Percentiles rank a stretch among this genome's conserved stretches.
Conservation (phyloP, 2,113 vertebrate genomes). For the Hemibagrus wyckioides region DNA sequence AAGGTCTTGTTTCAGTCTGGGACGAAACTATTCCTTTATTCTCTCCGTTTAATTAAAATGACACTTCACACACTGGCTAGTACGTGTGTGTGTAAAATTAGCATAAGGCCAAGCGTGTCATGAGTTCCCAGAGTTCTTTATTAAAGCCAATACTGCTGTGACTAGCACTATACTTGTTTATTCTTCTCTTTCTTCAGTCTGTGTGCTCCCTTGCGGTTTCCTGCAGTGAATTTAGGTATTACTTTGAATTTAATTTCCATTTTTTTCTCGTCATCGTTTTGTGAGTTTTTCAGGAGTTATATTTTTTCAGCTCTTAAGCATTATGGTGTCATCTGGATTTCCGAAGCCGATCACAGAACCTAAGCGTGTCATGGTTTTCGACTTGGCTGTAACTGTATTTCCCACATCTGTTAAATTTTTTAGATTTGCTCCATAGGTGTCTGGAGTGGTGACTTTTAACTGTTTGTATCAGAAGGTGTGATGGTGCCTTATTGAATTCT, state of each 20-base stretch:
- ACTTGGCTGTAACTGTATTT: not conserved
- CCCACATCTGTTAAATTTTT: not conserved
- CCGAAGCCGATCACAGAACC: not conserved
- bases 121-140: not conserved
- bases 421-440: not conserved
- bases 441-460: not conserved
- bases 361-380: not conserved
- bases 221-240: not conserved
- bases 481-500: conserved; percentile 24
- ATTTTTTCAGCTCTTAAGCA: not conserved
- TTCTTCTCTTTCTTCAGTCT: not conserved
- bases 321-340: not conserved
- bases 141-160: not conserved
- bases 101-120: conserved; percentile 19
- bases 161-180: not conserved
- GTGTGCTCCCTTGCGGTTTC: not conserved
- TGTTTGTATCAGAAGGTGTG: conserved; percentile 11
- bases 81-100: conserved; percentile 21
- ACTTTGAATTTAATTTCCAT: not conserved
- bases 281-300: not conserved
- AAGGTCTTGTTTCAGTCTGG: conserved; percentile 28
- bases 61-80: conserved; percentile 26
- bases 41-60: conserved; percentile 32
- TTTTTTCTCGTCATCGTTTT: not conserved
- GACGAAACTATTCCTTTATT: conserved; percentile 22